Evolutionary conservation across 2,113 vertebrate species (phyloP), one percentile per base, ranked within the genome.

Genomic region (Rhinolophus sinicus): DNA sequence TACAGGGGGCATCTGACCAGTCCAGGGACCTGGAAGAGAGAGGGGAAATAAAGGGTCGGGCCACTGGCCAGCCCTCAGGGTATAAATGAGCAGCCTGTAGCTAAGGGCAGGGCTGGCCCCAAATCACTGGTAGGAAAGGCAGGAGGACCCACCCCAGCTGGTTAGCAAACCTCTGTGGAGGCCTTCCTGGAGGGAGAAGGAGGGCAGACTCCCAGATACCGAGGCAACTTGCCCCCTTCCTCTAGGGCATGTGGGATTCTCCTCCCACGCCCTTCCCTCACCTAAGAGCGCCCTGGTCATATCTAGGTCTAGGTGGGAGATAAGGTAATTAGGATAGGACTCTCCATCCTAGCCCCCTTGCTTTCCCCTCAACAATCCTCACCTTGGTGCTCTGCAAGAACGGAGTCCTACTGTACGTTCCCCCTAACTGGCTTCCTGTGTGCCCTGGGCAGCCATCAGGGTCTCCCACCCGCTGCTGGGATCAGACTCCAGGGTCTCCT

Each of bases 1-100:
- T 89, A 35, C 64, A 75, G 56, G 85, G 58, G 65, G 33, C 54
- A 11, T 83, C 56, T 35, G 56, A 64, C 35, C 84, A 90, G 72
- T 77, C 50, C 94, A 85, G 85, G 88, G 60, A 73, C 26, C 97
- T 98, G 81, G 38, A 96, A 67, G 62, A 96, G 54, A 97, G 35
- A 96, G 40, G 70, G 70, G 78, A 90, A 93, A 94, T 21, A 91
- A 85, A 86, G 90, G 38, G 24, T 97, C 88, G 96, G 88, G 22
- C 62, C 35, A 54, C 72, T 58, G 50, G 26, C 21, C 19, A 30
- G 47, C 18, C 82, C 35, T 70, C n/a, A 35, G 64, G 11, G 70
- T 78, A 93, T 60, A 75, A 18, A 92, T 12, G 6, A 93, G 58
- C 21, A 65, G 38, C 52, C 38, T 40, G 4, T 9, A 67, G 54